Base-by-base conservation (phyloP, 1,140 invertebrate genomes). In the Branchinecta lindahli region DNA sequence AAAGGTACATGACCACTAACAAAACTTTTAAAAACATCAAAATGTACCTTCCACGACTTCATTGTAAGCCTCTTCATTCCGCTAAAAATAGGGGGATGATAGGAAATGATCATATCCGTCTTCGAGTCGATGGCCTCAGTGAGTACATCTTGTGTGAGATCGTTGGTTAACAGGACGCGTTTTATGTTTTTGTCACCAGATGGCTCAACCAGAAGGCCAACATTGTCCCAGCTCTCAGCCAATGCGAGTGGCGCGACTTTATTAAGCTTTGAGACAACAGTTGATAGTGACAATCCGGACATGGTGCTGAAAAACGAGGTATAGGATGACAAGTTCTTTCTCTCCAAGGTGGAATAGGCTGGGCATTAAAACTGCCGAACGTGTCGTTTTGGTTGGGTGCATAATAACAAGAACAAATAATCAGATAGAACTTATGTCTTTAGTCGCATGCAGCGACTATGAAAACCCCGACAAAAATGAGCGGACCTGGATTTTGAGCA, bases 151-250 rank as follows among this genome's bases (percentile, higher is more conserved):
- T 92, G 88, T 0, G 93, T 97, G 66, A 98, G 81, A 80, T 98
- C 95, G 80, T 96, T 98, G 8, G 94, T 97, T n/a, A 98, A 77
- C 45, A 97, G 76, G 70, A 96, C 86, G 52, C 82, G 85, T 9
- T 78, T 80, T 8, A 92, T 80, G 8, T 74, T 72, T 71, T 81
- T 83, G 71, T 83, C 76, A 73, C 79, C 80, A 20, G 83, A 83
- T 12, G 92, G 91, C 76, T 96, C 89, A 10, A 96, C 82, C 9
- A 98, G 80, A 8, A 98, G 79, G 8, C 95, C 95, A 44, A 96
- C 94, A 81, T 98, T 98, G 78, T 98, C 96, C 94, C 95, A 98
- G 45, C 81, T 83, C 74, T 87, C 92, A 0, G 94, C 90, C 10
- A 92, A 81, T 7, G 79, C 77, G 15, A 83, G 77, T 46, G 89